These are phyloP conservation scores for Pemphigus obesinymphae DNA, from an alignment of 1,140 invertebrate species.

Conservation along the genomic window DNA sequence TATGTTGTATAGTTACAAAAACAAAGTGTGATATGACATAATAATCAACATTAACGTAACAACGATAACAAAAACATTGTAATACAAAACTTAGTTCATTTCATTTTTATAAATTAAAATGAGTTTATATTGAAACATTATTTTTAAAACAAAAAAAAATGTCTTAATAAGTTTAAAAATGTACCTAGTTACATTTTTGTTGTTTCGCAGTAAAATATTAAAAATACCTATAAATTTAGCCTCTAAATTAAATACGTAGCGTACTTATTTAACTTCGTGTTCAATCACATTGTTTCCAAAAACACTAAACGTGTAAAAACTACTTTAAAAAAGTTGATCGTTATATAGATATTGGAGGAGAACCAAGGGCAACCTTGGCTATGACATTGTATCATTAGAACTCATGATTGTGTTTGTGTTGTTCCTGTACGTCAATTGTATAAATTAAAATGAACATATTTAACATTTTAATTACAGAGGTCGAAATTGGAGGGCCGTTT, in stretches of 20 bases:
- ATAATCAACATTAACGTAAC: not conserved
- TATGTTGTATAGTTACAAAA: not conserved
- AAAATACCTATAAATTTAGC: not conserved
- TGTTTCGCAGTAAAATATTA: not conserved
- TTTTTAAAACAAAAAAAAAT: not conserved
- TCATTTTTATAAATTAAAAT: not conserved
- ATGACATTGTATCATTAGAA: slow-evolving; percentile 39
- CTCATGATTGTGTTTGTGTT: slow-evolving; percentile 36
- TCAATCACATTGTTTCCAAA: not conserved
- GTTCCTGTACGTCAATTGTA: slow-evolving; percentile 28
- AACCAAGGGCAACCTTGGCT: slow-evolving; percentile 39
- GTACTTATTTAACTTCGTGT: not conserved
- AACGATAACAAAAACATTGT: not conserved
- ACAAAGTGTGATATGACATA: not conserved
- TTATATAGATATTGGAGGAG: slow-evolving; percentile 27
- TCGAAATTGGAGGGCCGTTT: not conserved
- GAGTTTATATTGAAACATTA: not conserved
- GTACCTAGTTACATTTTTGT: not conserved
- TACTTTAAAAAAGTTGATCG: slow-evolving; percentile 23
- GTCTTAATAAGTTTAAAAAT: no score
- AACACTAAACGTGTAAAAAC: slow-evolving; percentile 22
- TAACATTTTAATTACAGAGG: slow-evolving; percentile 1
- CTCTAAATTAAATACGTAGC: not conserved
- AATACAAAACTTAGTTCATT: not conserved
- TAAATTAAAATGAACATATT: slow-evolving; percentile 18